Conservation (phyloP, 2,797 vertebrate species). For the Gymnopithys bicolor region DNA sequence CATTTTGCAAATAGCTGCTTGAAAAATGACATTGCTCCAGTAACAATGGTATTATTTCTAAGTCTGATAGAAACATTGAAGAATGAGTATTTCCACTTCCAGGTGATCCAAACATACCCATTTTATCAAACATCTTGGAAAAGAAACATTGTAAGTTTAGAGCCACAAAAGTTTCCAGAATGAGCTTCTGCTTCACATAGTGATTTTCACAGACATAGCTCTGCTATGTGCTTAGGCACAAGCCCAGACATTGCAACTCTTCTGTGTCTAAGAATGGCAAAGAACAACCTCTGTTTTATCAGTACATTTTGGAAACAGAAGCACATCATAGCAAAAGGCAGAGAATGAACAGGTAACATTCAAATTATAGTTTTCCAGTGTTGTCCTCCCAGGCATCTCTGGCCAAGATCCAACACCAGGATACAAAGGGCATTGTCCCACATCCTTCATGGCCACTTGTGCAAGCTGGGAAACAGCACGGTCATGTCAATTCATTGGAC, state of each 20-base stretch:
- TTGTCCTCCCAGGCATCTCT: neutral
- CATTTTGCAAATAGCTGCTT: neutral
- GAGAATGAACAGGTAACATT: neutral
- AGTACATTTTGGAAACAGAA: neutral
- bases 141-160: neutral
- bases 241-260: neutral
- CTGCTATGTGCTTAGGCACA: neutral
- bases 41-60: neutral
- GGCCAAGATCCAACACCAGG: neutral
- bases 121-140: neutral
- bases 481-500: neutral
- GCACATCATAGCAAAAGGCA: neutral
- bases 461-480: neutral
- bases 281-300: neutral
- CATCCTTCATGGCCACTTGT: neutral
- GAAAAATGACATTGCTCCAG: neutral
- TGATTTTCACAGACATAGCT: neutral
- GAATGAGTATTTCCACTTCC: neutral
- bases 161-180: neutral
- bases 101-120: neutral
- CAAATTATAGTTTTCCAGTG: neutral
- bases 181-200: neutral
- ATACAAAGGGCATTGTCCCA: neutral
- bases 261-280: neutral
- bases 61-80: neutral